A percentile compares a stretch with the other conserved stretches of the same genome.
Evolutionary conservation across 2,113 vertebrate species (phyloP).

Genomic region (Equus quagga): DNA sequence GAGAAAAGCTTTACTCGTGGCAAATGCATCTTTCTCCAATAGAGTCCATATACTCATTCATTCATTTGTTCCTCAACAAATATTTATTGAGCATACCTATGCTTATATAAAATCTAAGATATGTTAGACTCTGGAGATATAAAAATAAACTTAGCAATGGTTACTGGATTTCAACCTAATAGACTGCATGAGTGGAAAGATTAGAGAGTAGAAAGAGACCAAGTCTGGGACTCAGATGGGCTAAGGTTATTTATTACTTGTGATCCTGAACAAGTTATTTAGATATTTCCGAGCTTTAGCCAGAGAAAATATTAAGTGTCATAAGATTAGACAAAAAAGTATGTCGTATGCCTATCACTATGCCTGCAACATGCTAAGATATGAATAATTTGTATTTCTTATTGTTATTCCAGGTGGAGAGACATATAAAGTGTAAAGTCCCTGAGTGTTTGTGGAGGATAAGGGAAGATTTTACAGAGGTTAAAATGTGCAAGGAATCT

Average conservation of each 20-base stretch:
- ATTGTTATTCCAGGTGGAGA: constrained; percentile 34
- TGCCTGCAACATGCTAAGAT: background rate
- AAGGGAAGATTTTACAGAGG: constrained; percentile 13
- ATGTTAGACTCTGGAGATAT: background rate
- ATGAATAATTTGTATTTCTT: constrained; percentile 50
- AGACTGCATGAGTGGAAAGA: background rate
- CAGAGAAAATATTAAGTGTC: constrained; percentile 57
- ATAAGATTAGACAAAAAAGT: constrained; percentile 53
- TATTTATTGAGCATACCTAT: constrained; percentile 18
- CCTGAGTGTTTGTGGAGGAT: constrained; percentile 28
- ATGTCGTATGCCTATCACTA: background rate
- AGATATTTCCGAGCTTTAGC: constrained; percentile 45
- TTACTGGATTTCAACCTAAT: constrained; percentile 2
- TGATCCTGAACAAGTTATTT: constrained; percentile 54
- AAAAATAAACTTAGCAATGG: background rate
- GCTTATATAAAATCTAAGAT: background rate
- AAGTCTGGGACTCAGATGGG: constrained; percentile 8
- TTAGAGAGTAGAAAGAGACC: constrained; percentile 45
- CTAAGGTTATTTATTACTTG: constrained; percentile 70
- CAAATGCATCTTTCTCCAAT: background rate
- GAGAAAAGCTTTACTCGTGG: background rate
- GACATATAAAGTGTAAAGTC: constrained; percentile 29
- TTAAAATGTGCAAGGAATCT: background rate
- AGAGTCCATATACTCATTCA: background rate
- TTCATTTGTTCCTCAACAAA: background rate